A percentile compares a stretch with the other conserved stretches of the same genome.
Evolutionary conservation across 2,797 vertebrate genomes (phyloP).

Genomic region (Mico argentatus): DNA sequence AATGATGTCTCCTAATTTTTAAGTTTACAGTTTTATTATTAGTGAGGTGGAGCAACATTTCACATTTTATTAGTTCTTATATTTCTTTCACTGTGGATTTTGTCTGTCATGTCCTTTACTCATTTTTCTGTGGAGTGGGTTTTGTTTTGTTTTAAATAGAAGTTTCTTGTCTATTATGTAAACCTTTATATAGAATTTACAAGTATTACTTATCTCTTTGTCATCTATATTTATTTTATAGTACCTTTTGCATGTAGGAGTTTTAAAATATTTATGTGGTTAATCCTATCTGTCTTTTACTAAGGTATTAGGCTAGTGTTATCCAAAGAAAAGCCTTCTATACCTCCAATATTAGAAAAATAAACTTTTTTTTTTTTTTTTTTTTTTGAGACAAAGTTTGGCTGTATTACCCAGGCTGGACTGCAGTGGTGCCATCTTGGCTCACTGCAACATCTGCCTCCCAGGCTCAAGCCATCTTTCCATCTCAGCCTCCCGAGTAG

Average conservation of each 20-base stretch:
- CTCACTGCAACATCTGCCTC: background rate
- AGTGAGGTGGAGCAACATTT: conserved; percentile 39
- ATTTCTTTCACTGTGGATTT: conserved; percentile 51
- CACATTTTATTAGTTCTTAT: conserved; percentile 57
- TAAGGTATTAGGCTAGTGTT: background rate
- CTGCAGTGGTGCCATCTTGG: background rate
- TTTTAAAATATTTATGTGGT: conserved; percentile 33
- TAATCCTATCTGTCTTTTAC: conserved; percentile 37
- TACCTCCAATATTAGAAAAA: conserved; percentile 37
- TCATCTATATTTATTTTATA: background rate
- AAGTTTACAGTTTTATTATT: conserved; percentile 59
- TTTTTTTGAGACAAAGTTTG: background rate
- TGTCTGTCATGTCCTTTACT: background rate
- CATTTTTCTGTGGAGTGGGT: background rate
- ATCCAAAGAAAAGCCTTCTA: background rate
- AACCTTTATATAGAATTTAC: background rate
- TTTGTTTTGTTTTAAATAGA: background rate
- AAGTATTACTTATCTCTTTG: background rate
- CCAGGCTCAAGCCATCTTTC: background rate
- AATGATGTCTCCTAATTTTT: conserved; percentile 45
- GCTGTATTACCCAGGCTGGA: background rate
- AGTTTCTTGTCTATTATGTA: background rate
- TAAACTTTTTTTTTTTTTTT: background rate
- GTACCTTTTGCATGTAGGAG: background rate
- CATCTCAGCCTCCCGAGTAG: background rate